Conservation (phyloP, 2,888 invertebrate species). For the Cybosia mesomella region DNA sequence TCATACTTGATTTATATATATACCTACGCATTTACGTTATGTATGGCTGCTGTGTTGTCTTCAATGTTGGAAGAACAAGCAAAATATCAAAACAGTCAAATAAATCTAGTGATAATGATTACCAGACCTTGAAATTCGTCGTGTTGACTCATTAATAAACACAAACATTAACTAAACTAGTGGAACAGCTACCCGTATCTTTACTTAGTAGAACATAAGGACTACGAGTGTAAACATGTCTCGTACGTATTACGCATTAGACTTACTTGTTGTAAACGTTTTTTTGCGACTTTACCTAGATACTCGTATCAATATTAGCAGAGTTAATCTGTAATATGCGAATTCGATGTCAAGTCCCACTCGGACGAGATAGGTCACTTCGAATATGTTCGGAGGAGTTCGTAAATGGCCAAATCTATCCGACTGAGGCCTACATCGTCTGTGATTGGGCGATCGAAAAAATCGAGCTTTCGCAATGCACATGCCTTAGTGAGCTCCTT, state of each 20-base stretch:
- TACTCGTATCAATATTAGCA: background rate
- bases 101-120: background rate
- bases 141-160: slow-evolving; percentile 27
- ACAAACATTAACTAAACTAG: slow-evolving; percentile 21
- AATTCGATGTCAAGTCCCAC: background rate
- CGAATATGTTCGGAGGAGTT: background rate
- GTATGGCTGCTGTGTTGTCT: background rate
- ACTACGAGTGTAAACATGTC: slow-evolving; percentile 17
- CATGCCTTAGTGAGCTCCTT: too few relatives aligned
- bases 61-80: background rate
- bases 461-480: too few relatives aligned
- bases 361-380: background rate
- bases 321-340: background rate
- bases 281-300: background rate
- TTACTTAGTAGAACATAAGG: slow-evolving; percentile 29
- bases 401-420: background rate
- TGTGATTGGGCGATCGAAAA: too few relatives aligned
- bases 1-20: background rate
- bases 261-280: background rate
- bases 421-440: background rate
- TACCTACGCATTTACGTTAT: background rate
- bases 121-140: slow-evolving; percentile 30
- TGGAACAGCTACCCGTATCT: slow-evolving; percentile 35
- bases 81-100: background rate
- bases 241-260: slow-evolving; percentile 38